phyloP scores from a whole-genome alignment of 2,888 invertebrate species.

The Fissipunctia ypsillon region DNA sequence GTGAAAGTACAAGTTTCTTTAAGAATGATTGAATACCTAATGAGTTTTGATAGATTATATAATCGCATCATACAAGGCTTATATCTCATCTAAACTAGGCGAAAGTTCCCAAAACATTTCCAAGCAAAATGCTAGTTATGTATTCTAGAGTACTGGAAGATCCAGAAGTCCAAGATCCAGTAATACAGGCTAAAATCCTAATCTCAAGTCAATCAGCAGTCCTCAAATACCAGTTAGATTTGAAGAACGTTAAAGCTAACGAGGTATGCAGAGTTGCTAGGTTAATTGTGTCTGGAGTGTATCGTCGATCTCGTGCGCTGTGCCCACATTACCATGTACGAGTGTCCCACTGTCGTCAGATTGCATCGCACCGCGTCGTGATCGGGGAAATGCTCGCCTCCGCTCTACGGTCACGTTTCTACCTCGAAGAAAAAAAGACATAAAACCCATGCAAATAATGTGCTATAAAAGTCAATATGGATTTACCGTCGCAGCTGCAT shows the following conservation, averaged over 20 bases:
- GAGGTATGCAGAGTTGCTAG: conserved; percentile 78
- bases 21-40: conserved; percentile 2
- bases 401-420: conserved; percentile 84
- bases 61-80: not conserved
- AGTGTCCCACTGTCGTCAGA: conserved; percentile 76
- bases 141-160: not conserved
- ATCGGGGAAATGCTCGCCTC: conserved; percentile 80
- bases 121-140: too few relatives aligned
- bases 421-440: conserved; percentile 72
- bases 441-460: conserved; percentile 82
- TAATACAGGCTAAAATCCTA: conserved; percentile 17
- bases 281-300: conserved; percentile 78
- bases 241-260: conserved; percentile 71
- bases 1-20: not conserved
- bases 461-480: conserved; percentile 76
- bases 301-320: conserved; percentile 67
- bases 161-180: not conserved
- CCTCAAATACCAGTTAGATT: conserved; percentile 62
- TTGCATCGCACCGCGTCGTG: conserved; percentile 83
- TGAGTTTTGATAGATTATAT: not conserved
- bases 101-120: not conserved
- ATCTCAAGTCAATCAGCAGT: conserved; percentile 47
- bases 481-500: conserved; percentile 75
- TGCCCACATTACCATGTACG: conserved; percentile 75
- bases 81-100: not conserved